Percentiles rank a stretch among this genome's conserved stretches.
Conservation (phyloP, 2,888 invertebrate species). For the Lymantria dispar region DNA sequence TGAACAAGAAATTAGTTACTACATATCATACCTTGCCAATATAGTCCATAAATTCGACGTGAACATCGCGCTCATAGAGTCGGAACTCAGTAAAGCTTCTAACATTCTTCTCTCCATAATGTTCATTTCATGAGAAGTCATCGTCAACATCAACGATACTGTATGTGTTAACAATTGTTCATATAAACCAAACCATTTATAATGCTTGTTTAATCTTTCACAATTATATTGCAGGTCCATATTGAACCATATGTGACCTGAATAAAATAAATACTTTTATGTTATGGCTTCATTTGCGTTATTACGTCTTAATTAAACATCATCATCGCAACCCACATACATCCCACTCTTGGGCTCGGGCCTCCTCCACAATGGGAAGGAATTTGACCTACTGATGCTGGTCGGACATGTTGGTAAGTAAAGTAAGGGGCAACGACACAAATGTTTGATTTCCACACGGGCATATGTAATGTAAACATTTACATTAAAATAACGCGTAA, state of each 20-base stretch:
- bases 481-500: no score
- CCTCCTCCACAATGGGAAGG: no score
- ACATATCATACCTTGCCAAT: slow-evolving; percentile 49
- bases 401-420: no score
- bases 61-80: slow-evolving; percentile 55
- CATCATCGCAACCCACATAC: neutral
- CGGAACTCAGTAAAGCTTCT: slow-evolving; percentile 48
- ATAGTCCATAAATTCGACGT: slow-evolving; percentile 59
- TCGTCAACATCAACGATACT: slow-evolving; percentile 38
- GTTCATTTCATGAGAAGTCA: slow-evolving; percentile 43
- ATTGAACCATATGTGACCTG: slow-evolving; percentile 59
- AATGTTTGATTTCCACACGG: no score
- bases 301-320: no score
- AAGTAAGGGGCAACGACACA: no score
- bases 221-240: slow-evolving; percentile 40
- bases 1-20: no score
- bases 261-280: slow-evolving; percentile 16
- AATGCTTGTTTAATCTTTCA: slow-evolving; percentile 9
- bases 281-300: no score
- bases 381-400: no score
- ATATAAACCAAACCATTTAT: slow-evolving; percentile 41
- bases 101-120: slow-evolving; percentile 48
- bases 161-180: slow-evolving; percentile 50
- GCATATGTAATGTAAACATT: no score
- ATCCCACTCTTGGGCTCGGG: no score